phyloP scores from a whole-genome alignment of 2,797 vertebrate species.

The Dipus sagitta region DNA sequence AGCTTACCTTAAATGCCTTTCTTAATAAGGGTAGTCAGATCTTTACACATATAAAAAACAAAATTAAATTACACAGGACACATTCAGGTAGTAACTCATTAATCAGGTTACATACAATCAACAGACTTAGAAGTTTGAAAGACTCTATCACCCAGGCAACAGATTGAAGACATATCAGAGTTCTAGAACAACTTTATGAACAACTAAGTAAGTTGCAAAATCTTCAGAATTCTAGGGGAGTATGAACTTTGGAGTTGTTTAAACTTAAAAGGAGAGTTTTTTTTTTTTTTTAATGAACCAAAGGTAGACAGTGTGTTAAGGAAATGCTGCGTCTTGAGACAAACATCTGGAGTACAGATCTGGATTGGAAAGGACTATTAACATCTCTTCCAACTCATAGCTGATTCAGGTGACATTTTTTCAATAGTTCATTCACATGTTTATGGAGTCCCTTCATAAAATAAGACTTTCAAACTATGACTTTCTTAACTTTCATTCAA shows the following conservation, averaged over 20 bases:
- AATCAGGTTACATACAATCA: neutral
- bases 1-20: constrained; percentile 65
- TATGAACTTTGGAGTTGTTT: constrained; percentile 60
- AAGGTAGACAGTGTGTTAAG: constrained; percentile 55
- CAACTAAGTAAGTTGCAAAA: constrained; percentile 62
- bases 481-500: constrained; percentile 48
- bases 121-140: constrained; percentile 56
- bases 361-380: constrained; percentile 57
- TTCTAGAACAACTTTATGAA: constrained; percentile 72
- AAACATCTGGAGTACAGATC: constrained; percentile 59
- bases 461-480: constrained; percentile 10
- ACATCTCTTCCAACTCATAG: constrained; percentile 53
- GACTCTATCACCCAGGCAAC: constrained; percentile 68
- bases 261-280: constrained; percentile 58
- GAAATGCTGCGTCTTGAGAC: constrained; percentile 69
- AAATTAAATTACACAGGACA: constrained; percentile 41
- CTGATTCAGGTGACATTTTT: constrained; percentile 63
- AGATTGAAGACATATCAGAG: constrained; percentile 34
- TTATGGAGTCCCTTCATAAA: constrained; percentile 50
- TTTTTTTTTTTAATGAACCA: constrained; percentile 37
- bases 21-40: constrained; percentile 31
- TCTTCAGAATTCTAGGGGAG: constrained; percentile 62
- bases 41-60: constrained; percentile 14
- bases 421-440: constrained; percentile 55
- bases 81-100: neutral